Percentiles rank a stretch among this genome's conserved stretches.
These are phyloP conservation scores for Molossus molossus DNA, from an alignment of 2,797 vertebrate species.

Conservation along the genomic window DNA sequence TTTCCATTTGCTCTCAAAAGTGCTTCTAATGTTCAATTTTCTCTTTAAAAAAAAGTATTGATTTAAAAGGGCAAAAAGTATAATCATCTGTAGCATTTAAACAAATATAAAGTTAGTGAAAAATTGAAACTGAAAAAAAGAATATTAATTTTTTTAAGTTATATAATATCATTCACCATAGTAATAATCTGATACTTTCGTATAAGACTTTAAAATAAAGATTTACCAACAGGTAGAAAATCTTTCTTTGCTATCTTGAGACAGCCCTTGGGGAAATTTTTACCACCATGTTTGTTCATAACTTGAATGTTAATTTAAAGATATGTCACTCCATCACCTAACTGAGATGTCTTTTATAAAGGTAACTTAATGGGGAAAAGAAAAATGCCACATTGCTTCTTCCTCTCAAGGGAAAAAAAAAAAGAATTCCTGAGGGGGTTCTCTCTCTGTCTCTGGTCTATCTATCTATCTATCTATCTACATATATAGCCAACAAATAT, in stretches of 20 bases:
- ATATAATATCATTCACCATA: constrained; percentile 65
- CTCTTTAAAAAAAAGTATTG: constrained; percentile 72
- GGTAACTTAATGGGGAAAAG: constrained; percentile 16
- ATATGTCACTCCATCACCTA: constrained; percentile 57
- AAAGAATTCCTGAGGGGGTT: background rate
- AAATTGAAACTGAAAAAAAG: constrained; percentile 59
- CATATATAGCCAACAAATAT: background rate
- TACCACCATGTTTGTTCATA: background rate
- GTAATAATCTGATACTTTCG: constrained; percentile 33
- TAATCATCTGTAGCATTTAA: constrained; percentile 40
- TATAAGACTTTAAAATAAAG: constrained; percentile 52
- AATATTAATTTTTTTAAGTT: constrained; percentile 66
- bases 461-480: background rate
- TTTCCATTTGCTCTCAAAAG: constrained; percentile 57
- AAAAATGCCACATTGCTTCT: constrained; percentile 53
- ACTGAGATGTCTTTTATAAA: constrained; percentile 54
- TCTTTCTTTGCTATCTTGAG: constrained; percentile 55
- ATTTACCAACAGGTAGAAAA: constrained; percentile 73
- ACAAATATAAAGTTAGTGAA: constrained; percentile 68
- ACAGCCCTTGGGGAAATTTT: background rate
- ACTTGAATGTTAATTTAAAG: constrained; percentile 55
- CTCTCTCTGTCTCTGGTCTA: background rate
- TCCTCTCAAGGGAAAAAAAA: constrained; percentile 25
- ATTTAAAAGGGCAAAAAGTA: constrained; percentile 73
- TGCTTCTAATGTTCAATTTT: constrained; percentile 65